Conservation (phyloP, 2,797 vertebrate genomes). For the Cuculus canorus region DNA sequence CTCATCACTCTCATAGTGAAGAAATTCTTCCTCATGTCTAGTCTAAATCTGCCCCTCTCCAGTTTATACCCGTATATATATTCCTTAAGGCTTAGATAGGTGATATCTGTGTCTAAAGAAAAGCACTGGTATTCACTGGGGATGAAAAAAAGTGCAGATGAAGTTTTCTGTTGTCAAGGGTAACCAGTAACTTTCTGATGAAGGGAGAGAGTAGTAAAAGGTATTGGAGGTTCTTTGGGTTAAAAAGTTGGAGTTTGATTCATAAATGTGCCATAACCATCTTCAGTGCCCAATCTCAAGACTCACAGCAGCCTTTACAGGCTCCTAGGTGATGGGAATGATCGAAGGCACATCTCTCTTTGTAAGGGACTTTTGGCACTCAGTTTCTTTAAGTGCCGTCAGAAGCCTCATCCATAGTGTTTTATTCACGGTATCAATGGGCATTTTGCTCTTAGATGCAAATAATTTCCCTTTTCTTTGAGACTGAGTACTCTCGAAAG, state of each 20-base stretch:
- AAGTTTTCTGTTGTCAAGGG: conserved; percentile 14
- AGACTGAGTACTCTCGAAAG: background rate
- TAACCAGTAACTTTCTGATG: background rate
- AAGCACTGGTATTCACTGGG: background rate
- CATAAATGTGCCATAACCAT: conserved; percentile 6
- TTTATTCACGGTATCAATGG: background rate
- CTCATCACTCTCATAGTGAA: no score
- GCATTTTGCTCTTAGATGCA: background rate
- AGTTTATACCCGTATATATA: no score
- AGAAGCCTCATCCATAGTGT: background rate
- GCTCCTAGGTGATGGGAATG: background rate
- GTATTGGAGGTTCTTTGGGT: background rate
- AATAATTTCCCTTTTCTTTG: background rate
- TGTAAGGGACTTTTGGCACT: background rate
- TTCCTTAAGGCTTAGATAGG: background rate
- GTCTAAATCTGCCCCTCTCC: no score
- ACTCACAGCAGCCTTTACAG: background rate
- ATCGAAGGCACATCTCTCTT: background rate
- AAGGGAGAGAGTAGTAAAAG: background rate
- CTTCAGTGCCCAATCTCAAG: background rate
- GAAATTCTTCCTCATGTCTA: no score
- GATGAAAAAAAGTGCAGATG: conserved; percentile 11
- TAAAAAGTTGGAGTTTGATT: background rate
- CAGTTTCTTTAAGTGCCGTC: background rate
- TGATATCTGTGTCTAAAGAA: conserved; percentile 13